phyloP scores from a whole-genome alignment of 2,888 invertebrate genomes.

The Nephrocerus scutellatus region DNA sequence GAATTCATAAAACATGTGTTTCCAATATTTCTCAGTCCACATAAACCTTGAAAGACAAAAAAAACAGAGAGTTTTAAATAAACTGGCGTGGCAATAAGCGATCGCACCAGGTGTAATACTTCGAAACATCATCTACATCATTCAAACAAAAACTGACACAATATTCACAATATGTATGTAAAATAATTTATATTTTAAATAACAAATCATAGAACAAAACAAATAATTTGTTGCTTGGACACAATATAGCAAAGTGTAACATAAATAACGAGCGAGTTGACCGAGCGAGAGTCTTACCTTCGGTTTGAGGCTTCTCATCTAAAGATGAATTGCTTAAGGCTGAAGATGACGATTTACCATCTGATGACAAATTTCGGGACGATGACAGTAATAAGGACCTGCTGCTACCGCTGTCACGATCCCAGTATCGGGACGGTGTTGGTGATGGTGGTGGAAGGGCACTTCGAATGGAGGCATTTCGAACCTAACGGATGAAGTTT shows the following conservation, averaged over 20 bases:
- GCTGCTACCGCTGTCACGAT: conserved; percentile 38
- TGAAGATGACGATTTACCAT: conserved; percentile 29
- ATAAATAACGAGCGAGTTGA: too few species aligned
- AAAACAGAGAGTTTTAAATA: conserved; percentile 4
- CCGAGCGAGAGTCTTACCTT: too few species aligned
- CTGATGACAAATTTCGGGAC: conserved; percentile 26
- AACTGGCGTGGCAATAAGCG: conserved; percentile 27
- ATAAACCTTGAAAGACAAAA: conserved; percentile 53
- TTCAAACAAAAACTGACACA: background rate
- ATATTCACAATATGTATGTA: background rate
- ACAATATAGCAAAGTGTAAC: too few species aligned
- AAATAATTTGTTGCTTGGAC: too few species aligned
- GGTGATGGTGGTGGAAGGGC: conserved; percentile 45
- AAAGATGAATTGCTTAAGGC: conserved; percentile 28
- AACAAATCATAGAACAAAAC: too few species aligned
- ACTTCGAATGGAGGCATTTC: conserved; percentile 36
- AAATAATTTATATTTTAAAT: too few species aligned
- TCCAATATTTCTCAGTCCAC: conserved; percentile 88
- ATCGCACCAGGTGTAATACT: background rate
- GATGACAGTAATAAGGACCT: too few species aligned
- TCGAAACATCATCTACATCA: background rate
- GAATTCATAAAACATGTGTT: conserved; percentile 56
- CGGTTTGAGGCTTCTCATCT: conserved; percentile 36
- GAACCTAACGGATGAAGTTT: conserved; percentile 27
- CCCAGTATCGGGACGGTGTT: conserved; percentile 41